phyloP scores from a whole-genome alignment of 2,797 vertebrate genomes.

The Knipowitschia caucasica region DNA sequence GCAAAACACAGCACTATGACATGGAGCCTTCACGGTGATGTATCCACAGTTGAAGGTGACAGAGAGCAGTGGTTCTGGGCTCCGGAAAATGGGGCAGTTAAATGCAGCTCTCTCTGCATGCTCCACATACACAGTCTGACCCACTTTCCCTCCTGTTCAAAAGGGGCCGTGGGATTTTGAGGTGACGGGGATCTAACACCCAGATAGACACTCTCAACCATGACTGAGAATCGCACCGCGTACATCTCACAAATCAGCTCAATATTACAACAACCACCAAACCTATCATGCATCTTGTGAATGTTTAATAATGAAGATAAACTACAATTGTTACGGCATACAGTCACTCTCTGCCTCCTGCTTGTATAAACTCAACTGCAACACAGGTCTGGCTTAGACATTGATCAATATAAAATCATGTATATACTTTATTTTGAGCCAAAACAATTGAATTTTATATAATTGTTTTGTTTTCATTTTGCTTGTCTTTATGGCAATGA shows the following conservation, averaged over 20 bases:
- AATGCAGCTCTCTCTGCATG: conserved; percentile 64
- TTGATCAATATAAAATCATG: too few species aligned
- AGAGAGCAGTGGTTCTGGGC: conserved; percentile 68
- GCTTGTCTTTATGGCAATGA: too few species aligned
- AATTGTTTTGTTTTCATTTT: too few species aligned
- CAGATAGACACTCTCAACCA: conserved; percentile 21
- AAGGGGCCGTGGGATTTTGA: conserved; percentile 43
- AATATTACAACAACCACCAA: background rate
- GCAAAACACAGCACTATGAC: background rate
- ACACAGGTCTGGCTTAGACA: too few species aligned
- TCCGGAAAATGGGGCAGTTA: conserved; percentile 79
- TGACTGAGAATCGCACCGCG: background rate
- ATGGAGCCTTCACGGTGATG: conserved; percentile 41
- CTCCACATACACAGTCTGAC: conserved; percentile 73
- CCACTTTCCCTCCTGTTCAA: conserved; percentile 63
- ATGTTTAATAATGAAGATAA: too few species aligned
- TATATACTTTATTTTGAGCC: too few species aligned
- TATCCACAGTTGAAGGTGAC: conserved; percentile 69
- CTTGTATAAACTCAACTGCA: too few species aligned
- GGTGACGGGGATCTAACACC: conserved; percentile 36
- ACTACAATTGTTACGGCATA: too few species aligned
- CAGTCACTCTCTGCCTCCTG: too few species aligned
- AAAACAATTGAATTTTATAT: too few species aligned
- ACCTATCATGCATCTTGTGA: too few species aligned
- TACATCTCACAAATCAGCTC: background rate